These are phyloP conservation scores for Bibio marci DNA, from an alignment of 2,888 invertebrate species.

Conservation along the genomic window DNA sequence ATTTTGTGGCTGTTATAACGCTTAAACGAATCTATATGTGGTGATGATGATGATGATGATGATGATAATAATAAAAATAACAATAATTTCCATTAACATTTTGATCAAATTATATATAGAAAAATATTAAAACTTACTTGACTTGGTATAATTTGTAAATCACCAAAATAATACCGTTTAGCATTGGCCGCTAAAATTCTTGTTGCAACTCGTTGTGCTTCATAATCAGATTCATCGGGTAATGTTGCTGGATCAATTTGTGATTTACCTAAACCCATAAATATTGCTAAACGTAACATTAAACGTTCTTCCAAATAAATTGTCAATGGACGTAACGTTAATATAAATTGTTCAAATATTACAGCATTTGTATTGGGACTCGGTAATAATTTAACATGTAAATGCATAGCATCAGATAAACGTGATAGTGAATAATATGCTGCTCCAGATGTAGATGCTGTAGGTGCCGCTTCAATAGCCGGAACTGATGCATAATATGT, in stretches of 20 bases:
- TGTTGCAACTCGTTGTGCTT: conserved; percentile 59
- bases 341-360: conserved; percentile 71
- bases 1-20: conserved; percentile 73
- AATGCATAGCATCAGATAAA: conserved; percentile 57
- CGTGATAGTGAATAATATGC: not conserved
- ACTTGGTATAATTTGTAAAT: conserved; percentile 58
- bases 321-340: conserved; percentile 67
- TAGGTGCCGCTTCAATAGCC: not conserved
- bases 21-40: conserved; percentile 59
- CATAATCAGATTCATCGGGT: conserved; percentile 61
- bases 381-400: conserved; percentile 60
- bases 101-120: not conserved
- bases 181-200: conserved; percentile 67
- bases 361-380: conserved; percentile 62
- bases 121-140: conserved; percentile 33
- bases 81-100: not conserved
- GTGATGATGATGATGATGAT: conserved; percentile 9
- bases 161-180: conserved; percentile 74
- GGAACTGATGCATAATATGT: not conserved
- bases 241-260: conserved; percentile 44
- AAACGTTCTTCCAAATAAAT: conserved; percentile 77
- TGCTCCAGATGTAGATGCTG: too few relatives aligned
- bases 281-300: conserved; percentile 51
- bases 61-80: conserved; percentile 9
- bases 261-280: conserved; percentile 39